A percentile compares a stretch with the other conserved stretches of the same genome.
Evolutionary conservation across 2,113 vertebrate species (phyloP).

Genomic region (Phaethornis superciliosus): DNA sequence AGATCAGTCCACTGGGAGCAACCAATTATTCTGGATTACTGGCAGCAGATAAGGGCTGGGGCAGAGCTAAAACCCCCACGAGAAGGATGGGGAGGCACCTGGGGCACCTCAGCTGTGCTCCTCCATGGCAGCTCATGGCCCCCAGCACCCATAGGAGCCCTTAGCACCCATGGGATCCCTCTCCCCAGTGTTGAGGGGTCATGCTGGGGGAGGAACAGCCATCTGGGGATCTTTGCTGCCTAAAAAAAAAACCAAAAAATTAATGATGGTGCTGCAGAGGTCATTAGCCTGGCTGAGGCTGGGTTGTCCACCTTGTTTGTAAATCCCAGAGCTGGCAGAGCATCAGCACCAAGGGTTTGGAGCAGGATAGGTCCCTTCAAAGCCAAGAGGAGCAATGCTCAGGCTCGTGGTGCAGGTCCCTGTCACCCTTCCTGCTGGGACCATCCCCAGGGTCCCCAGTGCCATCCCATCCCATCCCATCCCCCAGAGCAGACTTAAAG

Average conservation of each 20-base stretch:
- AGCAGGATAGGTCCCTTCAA: not conserved
- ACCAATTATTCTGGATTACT: slow-evolving; percentile 50
- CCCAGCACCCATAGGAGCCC: not conserved
- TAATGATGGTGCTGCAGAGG: not conserved
- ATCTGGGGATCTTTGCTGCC: not conserved
- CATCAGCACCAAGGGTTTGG: not conserved
- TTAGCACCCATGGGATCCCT: not conserved
- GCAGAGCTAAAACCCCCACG: not conserved
- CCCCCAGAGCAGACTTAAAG: not conserved
- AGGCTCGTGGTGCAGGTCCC: not conserved
- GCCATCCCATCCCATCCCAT: not conserved
- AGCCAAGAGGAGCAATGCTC: fast-evolving
- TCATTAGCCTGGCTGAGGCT: fast-evolving
- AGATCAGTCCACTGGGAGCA: slow-evolving; percentile 60
- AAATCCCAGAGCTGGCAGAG: fast-evolving
- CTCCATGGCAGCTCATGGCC: not conserved
- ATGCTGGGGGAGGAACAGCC: not conserved
- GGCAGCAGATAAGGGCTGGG: slow-evolving; percentile 7
- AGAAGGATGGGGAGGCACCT: not conserved
- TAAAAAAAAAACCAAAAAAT: not conserved
- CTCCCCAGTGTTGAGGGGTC: not conserved
- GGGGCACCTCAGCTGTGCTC: not conserved
- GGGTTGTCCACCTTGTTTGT: not conserved
- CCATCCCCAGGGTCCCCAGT: too few relatives aligned
- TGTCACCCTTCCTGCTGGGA: too few relatives aligned